phyloP scores from a whole-genome alignment of 2,888 invertebrate species.

The Apamea crenata region DNA sequence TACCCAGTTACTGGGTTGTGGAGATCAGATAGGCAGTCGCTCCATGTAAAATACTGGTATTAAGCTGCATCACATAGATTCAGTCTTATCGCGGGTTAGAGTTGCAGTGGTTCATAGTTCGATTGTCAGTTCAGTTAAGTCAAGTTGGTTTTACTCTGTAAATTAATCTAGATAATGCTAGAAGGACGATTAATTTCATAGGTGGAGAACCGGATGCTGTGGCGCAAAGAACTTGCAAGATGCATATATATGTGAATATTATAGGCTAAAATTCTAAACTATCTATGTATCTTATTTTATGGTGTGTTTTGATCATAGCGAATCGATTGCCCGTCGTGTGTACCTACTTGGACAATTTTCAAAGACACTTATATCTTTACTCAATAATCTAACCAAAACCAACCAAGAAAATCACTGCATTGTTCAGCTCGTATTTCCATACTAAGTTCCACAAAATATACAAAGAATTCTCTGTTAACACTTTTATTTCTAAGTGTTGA shows the following conservation, averaged over 20 bases:
- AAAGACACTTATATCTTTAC: too few species aligned
- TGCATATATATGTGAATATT: background rate
- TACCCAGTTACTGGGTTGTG: too few species aligned
- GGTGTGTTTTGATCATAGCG: background rate
- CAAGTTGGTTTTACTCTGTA: background rate
- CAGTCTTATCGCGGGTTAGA: background rate
- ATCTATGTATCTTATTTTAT: background rate
- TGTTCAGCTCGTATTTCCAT: constrained; percentile 39
- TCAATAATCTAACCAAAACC: background rate
- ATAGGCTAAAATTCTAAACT: background rate
- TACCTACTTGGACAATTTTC: background rate
- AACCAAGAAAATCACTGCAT: constrained; percentile 3
- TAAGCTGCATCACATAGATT: background rate
- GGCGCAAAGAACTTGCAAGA: background rate
- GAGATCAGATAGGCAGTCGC: too few species aligned
- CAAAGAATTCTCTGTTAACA: constrained; percentile 72
- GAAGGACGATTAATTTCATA: background rate
- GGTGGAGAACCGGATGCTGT: background rate
- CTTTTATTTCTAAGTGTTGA: constrained; percentile 80
- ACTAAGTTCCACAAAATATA: constrained; percentile 60
- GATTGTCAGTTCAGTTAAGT: background rate
- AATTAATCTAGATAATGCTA: background rate
- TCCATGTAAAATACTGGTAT: too few species aligned
- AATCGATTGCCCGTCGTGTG: background rate
- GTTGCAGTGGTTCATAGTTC: background rate